phyloP scores from a whole-genome alignment of 2,797 vertebrate genomes.

The Toxotes lorentzi region DNA sequence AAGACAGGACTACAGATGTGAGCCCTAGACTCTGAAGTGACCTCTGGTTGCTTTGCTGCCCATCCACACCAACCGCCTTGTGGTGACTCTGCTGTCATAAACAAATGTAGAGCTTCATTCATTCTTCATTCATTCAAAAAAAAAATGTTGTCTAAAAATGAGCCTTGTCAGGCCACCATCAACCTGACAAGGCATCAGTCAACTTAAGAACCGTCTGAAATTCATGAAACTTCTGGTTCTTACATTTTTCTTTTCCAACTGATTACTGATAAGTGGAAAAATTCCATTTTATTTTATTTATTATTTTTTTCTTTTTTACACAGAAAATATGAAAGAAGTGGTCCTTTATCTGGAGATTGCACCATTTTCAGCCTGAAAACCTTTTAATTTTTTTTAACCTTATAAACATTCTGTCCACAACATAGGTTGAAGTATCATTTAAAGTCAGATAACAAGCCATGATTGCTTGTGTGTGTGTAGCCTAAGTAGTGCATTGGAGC shows the following conservation, averaged over 20 bases:
- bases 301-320: background rate
- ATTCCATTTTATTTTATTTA: no score
- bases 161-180: background rate
- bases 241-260: background rate
- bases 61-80: no score
- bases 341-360: background rate
- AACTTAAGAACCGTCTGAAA: background rate
- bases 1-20: no score
- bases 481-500: conserved; percentile 74
- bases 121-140: no score
- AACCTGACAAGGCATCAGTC: conserved; percentile 19
- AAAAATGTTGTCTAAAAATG: no score
- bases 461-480: conserved; percentile 53
- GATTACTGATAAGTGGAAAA: background rate
- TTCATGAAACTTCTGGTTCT: conserved; percentile 22
- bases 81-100: no score
- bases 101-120: no score
- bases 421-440: conserved; percentile 46
- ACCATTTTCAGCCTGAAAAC: conserved; percentile 5
- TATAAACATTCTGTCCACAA: conserved; percentile 41
- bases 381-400: conserved; percentile 4
- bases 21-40: no score
- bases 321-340: background rate
- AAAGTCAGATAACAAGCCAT: conserved; percentile 53
- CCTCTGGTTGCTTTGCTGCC: no score